Percentiles rank a stretch among this genome's conserved stretches.
Evolutionary conservation across 2,797 vertebrate species (phyloP).

Genomic region (Oreochromis grahami): DNA sequence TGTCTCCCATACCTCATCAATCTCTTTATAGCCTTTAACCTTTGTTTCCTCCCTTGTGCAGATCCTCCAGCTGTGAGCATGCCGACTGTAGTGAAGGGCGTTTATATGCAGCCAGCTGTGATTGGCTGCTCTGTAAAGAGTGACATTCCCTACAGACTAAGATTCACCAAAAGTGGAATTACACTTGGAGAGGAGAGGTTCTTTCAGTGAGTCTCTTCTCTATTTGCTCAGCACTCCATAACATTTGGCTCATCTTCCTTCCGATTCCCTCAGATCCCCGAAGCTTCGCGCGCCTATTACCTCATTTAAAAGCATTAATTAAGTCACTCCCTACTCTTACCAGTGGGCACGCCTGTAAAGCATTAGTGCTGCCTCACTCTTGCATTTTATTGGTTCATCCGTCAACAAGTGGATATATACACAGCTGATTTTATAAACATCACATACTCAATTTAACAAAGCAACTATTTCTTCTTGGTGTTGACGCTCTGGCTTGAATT

Average conservation of each 20-base stretch:
- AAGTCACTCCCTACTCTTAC: conserved; percentile 20
- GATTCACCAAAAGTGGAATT: conserved; percentile 77
- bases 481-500: conserved; percentile 57
- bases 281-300: conserved; percentile 7
- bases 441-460: conserved; percentile 48
- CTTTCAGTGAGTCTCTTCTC: conserved; percentile 78
- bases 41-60: conserved; percentile 46
- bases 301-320: conserved; percentile 33
- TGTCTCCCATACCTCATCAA: conserved; percentile 55
- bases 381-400: conserved; percentile 49
- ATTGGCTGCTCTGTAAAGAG: conserved; percentile 86
- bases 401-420: conserved; percentile 40
- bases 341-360: conserved; percentile 27
- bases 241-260: background rate
- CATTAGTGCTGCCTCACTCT: conserved; percentile 28
- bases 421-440: conserved; percentile 41
- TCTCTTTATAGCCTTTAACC: conserved; percentile 42
- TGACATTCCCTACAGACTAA: conserved; percentile 83
- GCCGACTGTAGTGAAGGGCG: conserved; percentile 77
- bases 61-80: conserved; percentile 84
- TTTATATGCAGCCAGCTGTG: conserved; percentile 74
- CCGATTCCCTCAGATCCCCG: background rate
- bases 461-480: conserved; percentile 1
- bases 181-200: conserved; percentile 78
- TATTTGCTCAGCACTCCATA: background rate